These are phyloP conservation scores for Calyptommatus sinebrachiatus DNA, from an alignment of 2,113 vertebrate species.

Conservation along the genomic window DNA sequence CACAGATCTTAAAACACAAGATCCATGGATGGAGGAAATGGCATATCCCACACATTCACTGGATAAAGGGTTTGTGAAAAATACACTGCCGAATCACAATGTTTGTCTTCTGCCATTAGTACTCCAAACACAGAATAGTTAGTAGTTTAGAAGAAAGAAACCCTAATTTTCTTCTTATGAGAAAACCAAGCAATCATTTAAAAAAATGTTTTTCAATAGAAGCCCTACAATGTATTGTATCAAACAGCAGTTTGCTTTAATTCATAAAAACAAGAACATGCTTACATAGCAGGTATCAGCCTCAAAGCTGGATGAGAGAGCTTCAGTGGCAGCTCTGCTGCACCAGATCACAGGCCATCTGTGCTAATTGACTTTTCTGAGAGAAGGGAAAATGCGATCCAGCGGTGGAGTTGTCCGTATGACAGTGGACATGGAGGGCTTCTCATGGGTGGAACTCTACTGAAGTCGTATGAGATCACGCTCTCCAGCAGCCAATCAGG, in stretches of 20 bases:
- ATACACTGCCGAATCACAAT: background rate
- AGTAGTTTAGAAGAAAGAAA: background rate
- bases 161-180: background rate
- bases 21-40: too few relatives aligned
- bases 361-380: too few relatives aligned
- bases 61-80: background rate
- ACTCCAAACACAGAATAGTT: background rate
- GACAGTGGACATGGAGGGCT: too few relatives aligned
- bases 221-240: background rate
- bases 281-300: background rate
- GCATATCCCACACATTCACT: too few relatives aligned
- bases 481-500: too few relatives aligned
- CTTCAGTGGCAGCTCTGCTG: too few relatives aligned
- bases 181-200: background rate
- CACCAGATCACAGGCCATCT: too few relatives aligned
- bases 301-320: background rate
- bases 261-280: conserved; percentile 15
- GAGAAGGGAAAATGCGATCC: too few relatives aligned
- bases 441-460: too few relatives aligned
- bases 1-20: too few relatives aligned
- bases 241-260: background rate
- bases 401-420: too few relatives aligned
- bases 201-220: background rate
- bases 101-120: background rate
- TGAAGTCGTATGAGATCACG: too few relatives aligned